Evolutionary conservation across 2,888 invertebrate species (phyloP), one percentile per base, ranked within the genome.

Genomic region (Apamea monoglypha): DNA sequence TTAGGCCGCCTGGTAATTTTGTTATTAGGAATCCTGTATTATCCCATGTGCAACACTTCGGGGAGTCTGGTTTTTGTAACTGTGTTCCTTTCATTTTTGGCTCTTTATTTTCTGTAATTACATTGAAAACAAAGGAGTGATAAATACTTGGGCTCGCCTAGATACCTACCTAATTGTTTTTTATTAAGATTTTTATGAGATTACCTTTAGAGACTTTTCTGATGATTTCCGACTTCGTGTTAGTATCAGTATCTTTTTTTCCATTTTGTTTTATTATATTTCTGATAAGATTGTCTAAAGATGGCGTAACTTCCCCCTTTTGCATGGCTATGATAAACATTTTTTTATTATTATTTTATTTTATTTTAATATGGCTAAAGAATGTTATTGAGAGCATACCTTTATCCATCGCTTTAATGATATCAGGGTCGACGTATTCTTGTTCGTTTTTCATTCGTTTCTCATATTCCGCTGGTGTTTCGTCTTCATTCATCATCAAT

Each of bases 401-500:
- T 67, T 56, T 32, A 80, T 81, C 73, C 16, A 85, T 72, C 3
- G 66, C 67, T 81, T 63, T 63, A 18, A 56, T 56, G 14, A 72
- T 72, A 47, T 68, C 67, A 61, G 36, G 7, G 29, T 81, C 81
- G 29, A 81, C n/a, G 1, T 47, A 47, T 14, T 12, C 47, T 16
- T 6, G 16, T 40, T 64, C 64, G 18, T 32, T 70, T 40, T 40
- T 59, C 47, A 73, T 63, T 56, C 25, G 12, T 68, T 73, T 56
- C 36, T 72, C 16, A 53, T 40, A 29, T 0, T 29, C 18, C 2
- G 6, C 4, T 36, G 21, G 18, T 56, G 36, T 47, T n/a, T 56
- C 67, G 25, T 68, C 63, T 68, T 73, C 56, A 81, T 85, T 68
- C 5, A 85, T 63, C 68, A 85, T 68, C 12, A 81, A 18, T 61